A percentile compares a stretch with the other conserved stretches of the same genome.
These are phyloP conservation scores for Drosophila hawaiiensis DNA, from an alignment of 2,888 invertebrate genomes.

Conservation along the genomic window DNA sequence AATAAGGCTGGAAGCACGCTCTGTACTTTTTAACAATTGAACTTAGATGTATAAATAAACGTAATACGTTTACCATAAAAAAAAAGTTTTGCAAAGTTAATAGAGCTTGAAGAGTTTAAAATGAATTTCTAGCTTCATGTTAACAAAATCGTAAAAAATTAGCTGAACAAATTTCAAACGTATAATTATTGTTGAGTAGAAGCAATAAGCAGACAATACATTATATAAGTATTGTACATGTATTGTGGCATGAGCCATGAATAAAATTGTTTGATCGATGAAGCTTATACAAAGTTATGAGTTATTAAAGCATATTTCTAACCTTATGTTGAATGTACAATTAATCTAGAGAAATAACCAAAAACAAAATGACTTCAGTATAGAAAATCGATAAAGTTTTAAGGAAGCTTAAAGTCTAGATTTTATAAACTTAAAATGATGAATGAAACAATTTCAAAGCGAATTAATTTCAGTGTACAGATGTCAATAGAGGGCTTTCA, in stretches of 20 bases:
- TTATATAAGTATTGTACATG: background rate
- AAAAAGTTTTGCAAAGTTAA: background rate
- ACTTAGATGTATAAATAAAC: background rate
- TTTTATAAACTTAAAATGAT: background rate
- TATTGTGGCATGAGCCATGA: background rate
- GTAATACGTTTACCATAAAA: background rate
- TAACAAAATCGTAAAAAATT: background rate
- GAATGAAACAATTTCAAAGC: background rate
- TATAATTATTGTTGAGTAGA: background rate
- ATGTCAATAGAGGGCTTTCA: slow-evolving; percentile 18
- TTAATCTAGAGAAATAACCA: background rate
- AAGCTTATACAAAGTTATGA: background rate
- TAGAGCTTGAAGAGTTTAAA: background rate
- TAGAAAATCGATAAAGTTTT: background rate
- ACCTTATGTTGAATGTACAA: background rate
- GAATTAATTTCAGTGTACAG: slow-evolving; percentile 6
- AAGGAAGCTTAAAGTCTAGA: background rate
- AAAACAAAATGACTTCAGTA: background rate
- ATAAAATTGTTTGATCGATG: background rate
- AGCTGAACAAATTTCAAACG: background rate
- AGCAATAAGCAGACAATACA: background rate
- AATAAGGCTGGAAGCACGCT: background rate
- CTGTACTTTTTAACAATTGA: background rate
- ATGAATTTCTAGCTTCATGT: background rate
- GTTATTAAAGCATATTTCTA: background rate